Conservation (phyloP, 1,140 invertebrate genomes). For the Zaprionus camerounensis region DNA sequence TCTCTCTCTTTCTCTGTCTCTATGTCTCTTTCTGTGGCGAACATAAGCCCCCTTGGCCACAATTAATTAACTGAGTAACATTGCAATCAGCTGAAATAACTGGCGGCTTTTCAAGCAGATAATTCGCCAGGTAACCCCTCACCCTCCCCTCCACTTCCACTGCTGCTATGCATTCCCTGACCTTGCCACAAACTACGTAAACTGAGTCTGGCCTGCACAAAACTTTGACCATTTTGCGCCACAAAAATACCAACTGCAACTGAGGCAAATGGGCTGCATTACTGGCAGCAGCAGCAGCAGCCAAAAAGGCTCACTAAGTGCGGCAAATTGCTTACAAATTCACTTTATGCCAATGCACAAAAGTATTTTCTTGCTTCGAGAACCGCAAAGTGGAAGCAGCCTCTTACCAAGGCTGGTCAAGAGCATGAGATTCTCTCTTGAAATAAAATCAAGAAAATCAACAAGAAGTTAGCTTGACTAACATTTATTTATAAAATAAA, state of each 20-base stretch:
- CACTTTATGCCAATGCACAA: conserved; percentile 47
- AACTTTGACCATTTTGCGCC: conserved; percentile 41
- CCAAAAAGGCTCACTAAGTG: conserved; percentile 36
- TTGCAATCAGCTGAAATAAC: conserved; percentile 22
- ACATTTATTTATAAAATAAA: not conserved
- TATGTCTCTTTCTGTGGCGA: not conserved
- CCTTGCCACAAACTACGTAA: conserved; percentile 39
- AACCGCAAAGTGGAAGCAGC: conserved; percentile 13
- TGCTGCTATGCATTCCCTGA: conserved; percentile 10
- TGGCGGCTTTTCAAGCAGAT: conserved; percentile 7
- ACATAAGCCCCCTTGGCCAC: conserved; percentile 27
- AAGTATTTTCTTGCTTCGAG: conserved; percentile 39
- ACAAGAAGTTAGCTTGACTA: not conserved
- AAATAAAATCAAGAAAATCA: not conserved
- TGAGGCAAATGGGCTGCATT: conserved; percentile 30
- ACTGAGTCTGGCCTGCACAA: conserved; percentile 33
- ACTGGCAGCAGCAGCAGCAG: not conserved
- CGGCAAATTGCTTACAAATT: conserved; percentile 74
- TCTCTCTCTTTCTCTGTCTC: not conserved
- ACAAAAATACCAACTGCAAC: conserved; percentile 41
- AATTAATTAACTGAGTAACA: conserved; percentile 64
- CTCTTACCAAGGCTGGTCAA: conserved; percentile 19
- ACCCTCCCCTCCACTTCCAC: not conserved
- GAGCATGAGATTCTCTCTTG: not conserved
- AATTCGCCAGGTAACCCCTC: not conserved